These are phyloP conservation scores for Ommatoiulus sabulosus DNA, from an alignment of 2,888 invertebrate species.

Conservation along the genomic window DNA sequence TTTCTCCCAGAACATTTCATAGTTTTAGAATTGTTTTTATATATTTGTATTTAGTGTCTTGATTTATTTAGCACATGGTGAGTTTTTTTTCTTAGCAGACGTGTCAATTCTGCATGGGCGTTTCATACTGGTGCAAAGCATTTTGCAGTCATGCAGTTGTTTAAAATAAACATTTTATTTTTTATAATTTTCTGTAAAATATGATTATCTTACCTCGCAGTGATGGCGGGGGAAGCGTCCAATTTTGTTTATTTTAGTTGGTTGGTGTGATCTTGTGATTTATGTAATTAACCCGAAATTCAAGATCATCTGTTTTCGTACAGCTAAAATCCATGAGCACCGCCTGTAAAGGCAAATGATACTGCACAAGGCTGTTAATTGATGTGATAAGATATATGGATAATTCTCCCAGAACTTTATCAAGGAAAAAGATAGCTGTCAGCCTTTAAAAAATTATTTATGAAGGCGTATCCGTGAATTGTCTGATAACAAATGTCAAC, in stretches of 20 bases:
- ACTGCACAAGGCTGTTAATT: not conserved
- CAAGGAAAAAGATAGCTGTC: not conserved
- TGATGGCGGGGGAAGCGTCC: not conserved
- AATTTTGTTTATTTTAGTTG: not conserved
- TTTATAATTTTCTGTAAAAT: not conserved
- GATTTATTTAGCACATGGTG: not conserved
- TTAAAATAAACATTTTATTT: not conserved
- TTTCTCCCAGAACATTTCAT: too few relatives aligned
- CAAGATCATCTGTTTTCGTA: not conserved
- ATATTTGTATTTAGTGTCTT: too few relatives aligned
- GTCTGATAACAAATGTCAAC: slow-evolving; percentile 30
- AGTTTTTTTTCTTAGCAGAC: not conserved
- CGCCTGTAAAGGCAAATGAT: not conserved
- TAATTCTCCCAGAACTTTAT: not conserved
- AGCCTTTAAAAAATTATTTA: not conserved
- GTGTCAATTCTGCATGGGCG: not conserved
- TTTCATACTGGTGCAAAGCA: not conserved
- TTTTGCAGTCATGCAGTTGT: not conserved
- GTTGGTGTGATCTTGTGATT: not conserved
- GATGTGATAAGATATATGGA: slow-evolving; percentile 4
- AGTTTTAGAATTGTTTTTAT: too few relatives aligned
- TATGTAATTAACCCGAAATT: not conserved
- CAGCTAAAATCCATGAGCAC: not conserved
- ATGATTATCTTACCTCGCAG: not conserved
- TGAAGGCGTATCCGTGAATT: not conserved